Evolutionary conservation across 2,797 vertebrate species (phyloP).

Genomic region (Adelosebastes latens): DNA sequence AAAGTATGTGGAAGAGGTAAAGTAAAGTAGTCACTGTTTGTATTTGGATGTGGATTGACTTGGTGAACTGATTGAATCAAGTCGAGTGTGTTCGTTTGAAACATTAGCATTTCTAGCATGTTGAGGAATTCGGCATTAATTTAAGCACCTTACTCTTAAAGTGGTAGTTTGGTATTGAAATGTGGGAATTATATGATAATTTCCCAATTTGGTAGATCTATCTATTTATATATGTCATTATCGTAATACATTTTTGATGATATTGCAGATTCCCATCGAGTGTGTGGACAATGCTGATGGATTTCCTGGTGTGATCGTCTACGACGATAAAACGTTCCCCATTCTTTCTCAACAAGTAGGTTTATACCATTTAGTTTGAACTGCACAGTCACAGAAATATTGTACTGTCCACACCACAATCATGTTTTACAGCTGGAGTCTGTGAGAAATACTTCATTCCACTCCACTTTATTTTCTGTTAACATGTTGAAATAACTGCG

Average conservation of each 20-base stretch:
- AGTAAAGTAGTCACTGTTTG: not conserved
- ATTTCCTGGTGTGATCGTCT: not conserved
- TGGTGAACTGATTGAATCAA: not conserved
- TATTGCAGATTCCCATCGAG: not conserved
- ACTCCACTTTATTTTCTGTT: no score
- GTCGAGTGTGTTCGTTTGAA: not conserved
- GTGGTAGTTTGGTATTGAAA: not conserved
- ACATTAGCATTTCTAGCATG: not conserved
- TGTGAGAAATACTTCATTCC: no score
- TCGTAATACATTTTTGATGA: not conserved
- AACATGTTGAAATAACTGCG: no score
- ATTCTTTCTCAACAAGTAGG: not conserved
- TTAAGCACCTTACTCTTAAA: no score
- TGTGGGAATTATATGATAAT: not conserved
- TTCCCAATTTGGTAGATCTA: no score
- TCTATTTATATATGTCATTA: not conserved
- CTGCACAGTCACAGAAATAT: no score
- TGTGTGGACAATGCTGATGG: fast-evolving
- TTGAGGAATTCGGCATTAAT: not conserved
- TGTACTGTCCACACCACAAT: no score
- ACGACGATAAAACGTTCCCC: not conserved
- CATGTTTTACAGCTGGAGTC: no score
- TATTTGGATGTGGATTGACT: not conserved
- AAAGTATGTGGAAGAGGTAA: not conserved
- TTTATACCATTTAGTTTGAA: not conserved